These are phyloP conservation scores for Columba janthina DNA, from an alignment of 2,113 vertebrate species.

Conservation along the genomic window DNA sequence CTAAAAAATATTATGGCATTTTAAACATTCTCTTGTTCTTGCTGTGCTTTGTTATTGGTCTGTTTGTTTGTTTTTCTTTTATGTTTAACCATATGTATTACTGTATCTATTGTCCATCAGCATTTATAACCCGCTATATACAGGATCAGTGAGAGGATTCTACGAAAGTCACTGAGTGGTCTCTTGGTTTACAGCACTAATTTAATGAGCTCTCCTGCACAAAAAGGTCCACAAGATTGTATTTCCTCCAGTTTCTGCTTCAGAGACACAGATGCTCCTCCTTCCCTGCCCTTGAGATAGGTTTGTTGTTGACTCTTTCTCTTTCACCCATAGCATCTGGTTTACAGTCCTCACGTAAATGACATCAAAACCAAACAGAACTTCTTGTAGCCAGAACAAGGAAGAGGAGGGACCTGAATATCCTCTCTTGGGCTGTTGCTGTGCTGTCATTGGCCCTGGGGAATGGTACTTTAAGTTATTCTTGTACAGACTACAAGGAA, in stretches of 20 bases:
- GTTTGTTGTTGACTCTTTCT: neutral
- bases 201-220: neutral
- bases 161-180: neutral
- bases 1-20: neutral
- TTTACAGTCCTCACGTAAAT: neutral
- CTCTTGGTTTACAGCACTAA: neutral
- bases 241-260: neutral
- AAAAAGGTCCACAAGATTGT: neutral
- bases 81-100: neutral
- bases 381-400: neutral
- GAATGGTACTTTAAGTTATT: neutral
- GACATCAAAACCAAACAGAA: neutral
- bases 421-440: neutral
- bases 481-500: neutral
- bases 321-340: neutral
- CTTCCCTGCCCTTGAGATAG: neutral
- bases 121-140: neutral
- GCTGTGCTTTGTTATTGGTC: accelerated
- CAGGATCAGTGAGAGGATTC: neutral
- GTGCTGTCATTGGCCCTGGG: neutral
- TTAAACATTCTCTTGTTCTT: too few relatives aligned
- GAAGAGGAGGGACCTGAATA: neutral
- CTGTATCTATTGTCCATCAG: neutral
- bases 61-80: neutral
- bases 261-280: neutral